A percentile compares a stretch with the other conserved stretches of the same genome.
These are phyloP conservation scores for Tuberolachnus salignus DNA, from an alignment of 2,888 invertebrate species.

Conservation along the genomic window DNA sequence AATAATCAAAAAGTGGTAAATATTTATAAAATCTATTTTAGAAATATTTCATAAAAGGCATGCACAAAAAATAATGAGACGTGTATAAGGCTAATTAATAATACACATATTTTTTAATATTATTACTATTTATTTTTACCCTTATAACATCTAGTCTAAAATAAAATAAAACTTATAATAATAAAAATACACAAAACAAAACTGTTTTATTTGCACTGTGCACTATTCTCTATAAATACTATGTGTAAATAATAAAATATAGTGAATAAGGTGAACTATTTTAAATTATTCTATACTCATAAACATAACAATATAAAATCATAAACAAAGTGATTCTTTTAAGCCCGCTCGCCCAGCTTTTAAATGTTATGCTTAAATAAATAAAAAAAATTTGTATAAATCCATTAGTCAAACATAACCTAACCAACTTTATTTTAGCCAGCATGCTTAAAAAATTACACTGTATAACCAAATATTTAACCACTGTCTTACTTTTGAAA, in stretches of 20 bases:
- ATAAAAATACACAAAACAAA: background rate
- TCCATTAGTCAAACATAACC: no score
- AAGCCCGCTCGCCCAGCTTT: no score
- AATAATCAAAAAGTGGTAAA: background rate
- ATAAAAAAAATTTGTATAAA: no score
- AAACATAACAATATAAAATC: background rate
- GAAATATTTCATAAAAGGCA: background rate
- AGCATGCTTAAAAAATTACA: no score
- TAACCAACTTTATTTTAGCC: no score
- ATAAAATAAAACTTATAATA: conserved; percentile 2
- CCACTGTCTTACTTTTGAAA: no score
- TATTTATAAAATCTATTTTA: background rate
- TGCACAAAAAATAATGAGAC: background rate
- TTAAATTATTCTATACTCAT: background rate
- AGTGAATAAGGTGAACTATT: conserved; percentile 7
- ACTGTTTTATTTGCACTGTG: conserved; percentile 1
- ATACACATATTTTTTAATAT: background rate
- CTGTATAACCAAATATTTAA: no score
- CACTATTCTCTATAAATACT: conserved; percentile 23
- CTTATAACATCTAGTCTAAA: background rate
- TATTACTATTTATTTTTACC: conserved; percentile 14
- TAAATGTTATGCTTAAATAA: no score
- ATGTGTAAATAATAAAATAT: conserved; percentile 6
- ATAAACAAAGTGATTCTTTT: background rate
- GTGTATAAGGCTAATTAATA: background rate